Conservation (phyloP, 2,888 invertebrate genomes). For the Lathronympha strigana region DNA sequence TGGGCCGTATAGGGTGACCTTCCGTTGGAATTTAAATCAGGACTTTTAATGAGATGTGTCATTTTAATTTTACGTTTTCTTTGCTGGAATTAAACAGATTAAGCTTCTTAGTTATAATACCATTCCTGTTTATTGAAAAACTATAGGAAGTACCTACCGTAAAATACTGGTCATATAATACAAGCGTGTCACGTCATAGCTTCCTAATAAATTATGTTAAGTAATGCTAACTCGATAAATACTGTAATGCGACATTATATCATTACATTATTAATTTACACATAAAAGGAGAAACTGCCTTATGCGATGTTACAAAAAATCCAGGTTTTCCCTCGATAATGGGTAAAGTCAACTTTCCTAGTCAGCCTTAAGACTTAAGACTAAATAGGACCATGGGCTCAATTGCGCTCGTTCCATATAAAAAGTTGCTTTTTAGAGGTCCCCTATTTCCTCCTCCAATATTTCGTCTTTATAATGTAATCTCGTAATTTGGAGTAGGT, state of each 20-base stretch:
- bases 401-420: no score
- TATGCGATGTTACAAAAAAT: conserved; percentile 7
- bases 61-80: conserved; percentile 1
- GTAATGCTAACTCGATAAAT: conserved; percentile 24
- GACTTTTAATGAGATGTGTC: conserved; percentile 20
- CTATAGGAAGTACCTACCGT: no score
- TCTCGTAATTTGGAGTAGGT: no score
- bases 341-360: conserved; percentile 2
- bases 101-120: no score
- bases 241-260: conserved; percentile 1
- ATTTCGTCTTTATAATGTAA: no score
- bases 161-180: not conserved
- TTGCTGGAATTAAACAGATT: not conserved
- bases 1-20: conserved; percentile 53
- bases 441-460: no score
- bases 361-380: not conserved
- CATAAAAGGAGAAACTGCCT: conserved; percentile 19
- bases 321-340: not conserved
- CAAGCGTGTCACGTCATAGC: not conserved
- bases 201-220: conserved; percentile 21
- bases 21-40: conserved; percentile 18
- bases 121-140: no score
- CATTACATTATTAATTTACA: conserved; percentile 20
- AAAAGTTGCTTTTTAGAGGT: no score
- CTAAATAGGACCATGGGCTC: no score